Percentiles rank a stretch among this genome's conserved stretches.
phyloP scores from a whole-genome alignment of 2,888 invertebrate species.

The Elysia crispata region DNA sequence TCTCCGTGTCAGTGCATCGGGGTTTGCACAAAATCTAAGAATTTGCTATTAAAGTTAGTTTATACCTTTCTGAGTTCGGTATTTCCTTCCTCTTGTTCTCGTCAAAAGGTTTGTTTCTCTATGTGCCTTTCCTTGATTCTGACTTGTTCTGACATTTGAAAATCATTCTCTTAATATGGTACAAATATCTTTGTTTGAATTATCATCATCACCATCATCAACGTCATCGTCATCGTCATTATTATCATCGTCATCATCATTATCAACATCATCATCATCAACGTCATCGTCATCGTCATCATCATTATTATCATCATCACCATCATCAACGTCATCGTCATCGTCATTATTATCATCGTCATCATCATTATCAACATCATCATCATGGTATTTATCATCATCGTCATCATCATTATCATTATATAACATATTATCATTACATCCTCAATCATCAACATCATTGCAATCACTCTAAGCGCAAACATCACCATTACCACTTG shows the following conservation, averaged over 20 bases:
- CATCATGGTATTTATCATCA: conserved; percentile 6
- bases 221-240: conserved; percentile 24
- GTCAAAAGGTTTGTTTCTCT: not conserved
- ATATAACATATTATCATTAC: not conserved
- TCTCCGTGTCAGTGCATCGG: no score
- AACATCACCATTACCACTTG: no score
- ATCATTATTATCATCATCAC: conserved; percentile 33
- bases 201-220: conserved; percentile 3
- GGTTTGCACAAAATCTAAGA: no score
- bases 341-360: conserved; percentile 32
- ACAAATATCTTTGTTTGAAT: not conserved
- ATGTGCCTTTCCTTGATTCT: not conserved
- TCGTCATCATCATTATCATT: conserved; percentile 15
- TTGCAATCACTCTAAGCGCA: no score
- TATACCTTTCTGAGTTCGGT: no score
- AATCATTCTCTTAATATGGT: no score
- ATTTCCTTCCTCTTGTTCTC: not conserved
- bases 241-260: conserved; percentile 22
- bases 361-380: conserved; percentile 24
- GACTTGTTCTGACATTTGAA: not conserved
- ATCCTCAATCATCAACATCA: no score
- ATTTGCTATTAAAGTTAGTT: no score
- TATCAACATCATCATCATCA: conserved; percentile 25
- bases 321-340: not conserved
- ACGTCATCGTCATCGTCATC: conserved; percentile 17